Percentiles rank a stretch among this genome's conserved stretches.
phyloP scores from a whole-genome alignment of 2,797 vertebrate species.

The Argentina silus region DNA sequence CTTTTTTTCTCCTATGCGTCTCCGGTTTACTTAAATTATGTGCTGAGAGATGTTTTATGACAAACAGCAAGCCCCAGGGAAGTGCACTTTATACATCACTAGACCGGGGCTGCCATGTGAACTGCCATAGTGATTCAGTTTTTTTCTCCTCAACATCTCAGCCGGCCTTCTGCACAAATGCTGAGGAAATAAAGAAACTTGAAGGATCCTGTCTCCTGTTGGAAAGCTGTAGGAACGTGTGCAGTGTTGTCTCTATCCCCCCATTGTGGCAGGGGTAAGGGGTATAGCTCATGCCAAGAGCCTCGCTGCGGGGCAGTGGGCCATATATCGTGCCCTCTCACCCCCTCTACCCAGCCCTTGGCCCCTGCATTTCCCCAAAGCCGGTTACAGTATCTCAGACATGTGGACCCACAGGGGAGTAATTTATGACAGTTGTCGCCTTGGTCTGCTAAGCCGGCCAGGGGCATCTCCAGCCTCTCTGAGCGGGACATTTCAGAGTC shows the following conservation, averaged over 20 bases:
- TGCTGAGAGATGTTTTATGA: slow-evolving; percentile 81
- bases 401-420: slow-evolving; percentile 70
- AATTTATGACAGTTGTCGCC: slow-evolving; percentile 81
- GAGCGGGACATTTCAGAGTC: slow-evolving; percentile 65
- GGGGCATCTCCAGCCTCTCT: slow-evolving; percentile 68
- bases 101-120: slow-evolving; percentile 71
- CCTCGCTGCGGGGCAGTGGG: slow-evolving; percentile 7
- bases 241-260: not conserved
- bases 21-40: slow-evolving; percentile 78
- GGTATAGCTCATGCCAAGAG: slow-evolving; percentile 1
- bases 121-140: slow-evolving; percentile 66
- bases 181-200: slow-evolving; percentile 14
- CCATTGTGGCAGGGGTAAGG: slow-evolving; percentile 3
- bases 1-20: slow-evolving; percentile 53
- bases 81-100: slow-evolving; percentile 77
- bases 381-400: slow-evolving; percentile 63
- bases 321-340: slow-evolving; percentile 19
- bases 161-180: not conserved
- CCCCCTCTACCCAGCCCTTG: slow-evolving; percentile 12
- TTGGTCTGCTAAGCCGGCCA: slow-evolving; percentile 72
- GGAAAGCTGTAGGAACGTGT: slow-evolving; percentile 1
- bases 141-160: slow-evolving; percentile 34
- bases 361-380: slow-evolving; percentile 37
- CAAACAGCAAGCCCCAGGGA: slow-evolving; percentile 77
- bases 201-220: slow-evolving; percentile 25